Evolutionary conservation across 1,140 invertebrate species (phyloP), one percentile per base, ranked within the genome.

Genomic region (Drosophila auraria): DNA sequence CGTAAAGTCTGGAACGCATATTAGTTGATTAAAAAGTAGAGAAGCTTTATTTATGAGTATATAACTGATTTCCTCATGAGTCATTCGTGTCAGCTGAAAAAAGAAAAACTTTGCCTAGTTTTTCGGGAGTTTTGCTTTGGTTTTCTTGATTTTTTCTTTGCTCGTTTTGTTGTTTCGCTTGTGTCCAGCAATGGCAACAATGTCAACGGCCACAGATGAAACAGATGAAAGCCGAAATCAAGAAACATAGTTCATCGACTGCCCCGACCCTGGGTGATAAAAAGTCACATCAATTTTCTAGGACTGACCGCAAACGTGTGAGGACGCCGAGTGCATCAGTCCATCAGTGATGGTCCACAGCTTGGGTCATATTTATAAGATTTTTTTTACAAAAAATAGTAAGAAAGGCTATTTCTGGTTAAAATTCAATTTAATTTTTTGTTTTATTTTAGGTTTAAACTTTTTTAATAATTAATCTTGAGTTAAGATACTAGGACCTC

Each of bases 201-300:
- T 77, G 74, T 77, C 54, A 50, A 45, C 49, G 58, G 51, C 63
- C 57, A 77, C 50, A 75, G 40, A 76, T 77, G 60, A 78, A 77
- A 60, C 40, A 68, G 60, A 81, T 73, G 61, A 81, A 78, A 74
- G 74, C 56, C 45, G 51, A 89, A 80, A 83, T 83, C 83, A 89
- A 84, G 78, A 78, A 81, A 74, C 83, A 87, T 87, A 68, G 80
- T 71, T 86, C 78, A 78, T 73, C 53, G 77, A 71, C 63, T 54
- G 49, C 56, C 61, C 53, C 44, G 66, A 25, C 64, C 50, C 53
- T 45, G 12, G 73, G 50, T 64, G 42, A 72, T 73, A 77, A 77
- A 87, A 81, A 89, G 78, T 81, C 84, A 89, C 84, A 87, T 87
- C 81, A 81, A 89, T 87, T 87, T 89, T 82, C 69, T 56, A 72